Conservation (phyloP, 2,113 vertebrate genomes). For the Seriola aureovittata region DNA sequence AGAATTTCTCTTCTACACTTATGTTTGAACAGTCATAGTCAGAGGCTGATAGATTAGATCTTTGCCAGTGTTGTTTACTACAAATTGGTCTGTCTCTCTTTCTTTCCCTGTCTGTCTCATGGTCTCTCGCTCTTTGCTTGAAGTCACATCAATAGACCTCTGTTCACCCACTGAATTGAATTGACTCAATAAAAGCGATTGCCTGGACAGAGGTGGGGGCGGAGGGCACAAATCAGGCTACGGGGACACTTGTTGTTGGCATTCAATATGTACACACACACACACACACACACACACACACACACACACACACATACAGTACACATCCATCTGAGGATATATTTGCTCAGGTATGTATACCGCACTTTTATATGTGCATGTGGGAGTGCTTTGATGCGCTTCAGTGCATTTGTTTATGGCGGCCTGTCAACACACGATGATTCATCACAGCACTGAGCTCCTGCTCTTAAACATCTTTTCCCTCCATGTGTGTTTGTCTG, state of each 20-base stretch:
- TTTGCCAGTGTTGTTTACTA: conserved; percentile 8
- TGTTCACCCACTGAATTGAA: conserved; percentile 47
- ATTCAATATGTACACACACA: conserved; percentile 42
- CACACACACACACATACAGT: conserved; percentile 6
- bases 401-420: conserved; percentile 66
- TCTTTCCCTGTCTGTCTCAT: not conserved
- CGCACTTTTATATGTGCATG: conserved; percentile 45
- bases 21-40: conserved; percentile 20
- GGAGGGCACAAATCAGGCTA: conserved; percentile 63
- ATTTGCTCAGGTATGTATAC: conserved; percentile 45
- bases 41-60: conserved; percentile 22
- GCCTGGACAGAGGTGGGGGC: conserved; percentile 38
- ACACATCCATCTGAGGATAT: conserved; percentile 40
- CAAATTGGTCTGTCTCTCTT: conserved; percentile 8
- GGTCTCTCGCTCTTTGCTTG: conserved; percentile 21
- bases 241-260: conserved; percentile 50
- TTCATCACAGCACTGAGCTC: conserved; percentile 46
- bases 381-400: conserved; percentile 52
- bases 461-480: conserved; percentile 5
- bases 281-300: conserved; percentile 14
- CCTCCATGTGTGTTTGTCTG: conserved; percentile 28
- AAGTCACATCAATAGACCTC: conserved; percentile 46
- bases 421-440: conserved; percentile 54
- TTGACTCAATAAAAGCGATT: conserved; percentile 62
- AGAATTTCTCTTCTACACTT: conserved; percentile 5